Evolutionary conservation across 2,888 invertebrate genomes (phyloP), one percentile per base, ranked within the genome.

Genomic region (Trichopria drosophilae): DNA sequence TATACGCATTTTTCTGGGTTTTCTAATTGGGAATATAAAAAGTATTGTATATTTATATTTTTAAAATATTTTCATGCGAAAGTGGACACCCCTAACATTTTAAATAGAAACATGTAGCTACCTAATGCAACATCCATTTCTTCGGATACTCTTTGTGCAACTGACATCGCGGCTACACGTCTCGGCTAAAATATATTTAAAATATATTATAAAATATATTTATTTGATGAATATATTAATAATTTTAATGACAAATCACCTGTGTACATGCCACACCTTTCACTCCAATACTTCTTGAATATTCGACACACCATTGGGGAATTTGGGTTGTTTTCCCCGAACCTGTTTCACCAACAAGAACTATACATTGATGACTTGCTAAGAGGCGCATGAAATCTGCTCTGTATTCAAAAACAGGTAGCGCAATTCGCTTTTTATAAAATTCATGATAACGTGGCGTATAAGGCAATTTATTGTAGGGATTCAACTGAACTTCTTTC

Each of bases 261-360:
- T 96, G 96, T 0, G 99, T 99, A 75, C 98, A 99, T 5, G 96
- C 94, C 0, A 98, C 97, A 3, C 85, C 88, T 70, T 87, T 88
- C 59, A 79, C 81, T 0, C 87, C 86, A 46, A 81, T 76, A 0
- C 82, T 77, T 23, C 81, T 72, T 0, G 89, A 84, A 75, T 84
- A 88, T 61, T 90, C 88, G 0, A 89, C 88, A 69, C 90, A 90
- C 93, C 94, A 95, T 77, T 94, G 99, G 1, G 99, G 99, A 66
- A 99, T 99, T 79, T 97, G 99, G 9, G 99, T 99, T 0, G 99
- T 99, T 80, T 99, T 99, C 0, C 99, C 99, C 2, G 96, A 97
- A n/a, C 99, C 99, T 0, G 97, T 99, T 75, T 99, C 99, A 63
- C 99, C 99, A 3, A 99, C 99, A 0, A 99, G 79, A 2, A 98